phyloP scores from a whole-genome alignment of 2,797 vertebrate genomes.

The Poeciliopsis paucimaculata region DNA sequence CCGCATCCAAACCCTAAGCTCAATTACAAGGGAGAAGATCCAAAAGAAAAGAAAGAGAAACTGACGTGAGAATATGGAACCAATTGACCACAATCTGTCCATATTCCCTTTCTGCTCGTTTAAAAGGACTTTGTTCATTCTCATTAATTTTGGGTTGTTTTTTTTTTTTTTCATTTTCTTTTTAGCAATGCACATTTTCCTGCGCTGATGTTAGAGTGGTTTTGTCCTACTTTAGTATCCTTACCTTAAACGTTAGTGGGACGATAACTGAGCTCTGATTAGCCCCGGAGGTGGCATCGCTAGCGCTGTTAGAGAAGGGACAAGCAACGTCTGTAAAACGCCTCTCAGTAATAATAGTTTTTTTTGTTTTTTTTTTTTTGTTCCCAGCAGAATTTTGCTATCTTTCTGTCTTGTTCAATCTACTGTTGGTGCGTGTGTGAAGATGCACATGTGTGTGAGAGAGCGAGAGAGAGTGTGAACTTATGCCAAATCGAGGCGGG shows the following conservation, averaged over 20 bases:
- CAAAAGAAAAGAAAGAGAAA: slow-evolving; percentile 28
- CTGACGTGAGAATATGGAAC: slow-evolving; percentile 43
- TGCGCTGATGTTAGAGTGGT: slow-evolving; percentile 25
- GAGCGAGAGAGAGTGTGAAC: slow-evolving; percentile 24
- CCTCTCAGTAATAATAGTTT: slow-evolving; percentile 52
- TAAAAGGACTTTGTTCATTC: slow-evolving; percentile 40
- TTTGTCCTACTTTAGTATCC: slow-evolving; percentile 38
- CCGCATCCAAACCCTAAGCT: slow-evolving; percentile 47
- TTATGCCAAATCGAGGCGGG: slow-evolving; percentile 79
- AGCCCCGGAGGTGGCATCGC: slow-evolving; percentile 27
- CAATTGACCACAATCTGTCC: slow-evolving; percentile 34
- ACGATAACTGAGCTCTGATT: slow-evolving; percentile 30
- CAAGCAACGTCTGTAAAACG: slow-evolving; percentile 59
- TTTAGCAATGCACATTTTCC: slow-evolving; percentile 22
- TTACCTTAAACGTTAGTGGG: slow-evolving; percentile 44
- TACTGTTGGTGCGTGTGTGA: slow-evolving; percentile 42
- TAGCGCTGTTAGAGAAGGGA: slow-evolving; percentile 67
- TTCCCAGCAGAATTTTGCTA: slow-evolving; percentile 41
- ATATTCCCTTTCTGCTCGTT: slow-evolving; percentile 44
- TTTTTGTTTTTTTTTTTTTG: slow-evolving; percentile 11
- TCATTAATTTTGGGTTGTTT: background rate
- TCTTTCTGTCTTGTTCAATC: slow-evolving; percentile 48
- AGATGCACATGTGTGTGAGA: slow-evolving; percentile 18
- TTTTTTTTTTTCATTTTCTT: slow-evolving; percentile 46
- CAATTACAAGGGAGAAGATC: slow-evolving; percentile 46